Conservation (phyloP, 2,113 vertebrate genomes). For the Platycercus adscitus region DNA sequence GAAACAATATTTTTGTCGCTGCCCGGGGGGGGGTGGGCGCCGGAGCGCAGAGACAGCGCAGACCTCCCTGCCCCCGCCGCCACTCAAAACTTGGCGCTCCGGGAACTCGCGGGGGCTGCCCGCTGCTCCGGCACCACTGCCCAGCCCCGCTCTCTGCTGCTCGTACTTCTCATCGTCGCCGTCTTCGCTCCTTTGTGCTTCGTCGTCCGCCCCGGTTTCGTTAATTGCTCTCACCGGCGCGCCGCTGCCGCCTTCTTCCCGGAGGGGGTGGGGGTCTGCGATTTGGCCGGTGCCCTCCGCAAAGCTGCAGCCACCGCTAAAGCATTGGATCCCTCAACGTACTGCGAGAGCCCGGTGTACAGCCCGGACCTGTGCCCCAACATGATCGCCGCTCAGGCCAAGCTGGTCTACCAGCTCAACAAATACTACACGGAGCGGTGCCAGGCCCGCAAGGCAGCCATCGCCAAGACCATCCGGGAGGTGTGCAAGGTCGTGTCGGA, state of each 20-base stretch:
- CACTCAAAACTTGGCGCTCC: background rate
- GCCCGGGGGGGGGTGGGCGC: conserved; percentile 14
- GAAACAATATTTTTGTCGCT: background rate
- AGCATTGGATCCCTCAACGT: conserved; percentile 99
- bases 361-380: conserved; percentile 99
- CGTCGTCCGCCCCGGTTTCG: background rate
- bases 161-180: background rate
- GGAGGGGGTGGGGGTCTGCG: conserved; percentile 30
- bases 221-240: background rate
- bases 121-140: background rate
- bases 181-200: conserved; percentile 41
- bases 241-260: conserved; percentile 39
- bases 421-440: conserved; percentile 98
- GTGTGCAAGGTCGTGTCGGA: conserved; percentile 99
- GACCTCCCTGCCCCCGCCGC: conserved; percentile 30
- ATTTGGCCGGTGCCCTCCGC: conserved; percentile 71
- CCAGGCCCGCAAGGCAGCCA: conserved; percentile 96
- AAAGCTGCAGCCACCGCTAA: conserved; percentile 84
- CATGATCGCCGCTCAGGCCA: conserved; percentile 99
- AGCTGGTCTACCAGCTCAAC: conserved; percentile 99
- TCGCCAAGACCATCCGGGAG: conserved; percentile 98
- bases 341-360: conserved; percentile 99
- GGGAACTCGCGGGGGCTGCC: conserved; percentile 1
- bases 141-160: background rate
- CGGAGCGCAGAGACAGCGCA: conserved; percentile 11